Evolutionary conservation across 2,888 invertebrate species (phyloP).

Genomic region (Megastigmus dorsalis): DNA sequence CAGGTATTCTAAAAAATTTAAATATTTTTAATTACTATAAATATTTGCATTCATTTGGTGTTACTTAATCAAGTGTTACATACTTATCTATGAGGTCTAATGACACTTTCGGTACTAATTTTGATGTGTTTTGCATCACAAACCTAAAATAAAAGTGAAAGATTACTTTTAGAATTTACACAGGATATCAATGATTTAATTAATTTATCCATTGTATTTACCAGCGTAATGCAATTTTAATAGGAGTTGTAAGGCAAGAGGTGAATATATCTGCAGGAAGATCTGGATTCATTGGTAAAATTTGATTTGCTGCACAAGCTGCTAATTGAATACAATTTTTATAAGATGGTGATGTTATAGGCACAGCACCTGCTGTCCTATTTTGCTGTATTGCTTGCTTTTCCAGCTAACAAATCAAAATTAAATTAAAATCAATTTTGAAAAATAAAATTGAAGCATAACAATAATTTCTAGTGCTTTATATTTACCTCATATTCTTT

Average conservation of each 20-base stretch:
- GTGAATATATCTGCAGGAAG: conserved; percentile 98
- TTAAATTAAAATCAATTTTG: neutral
- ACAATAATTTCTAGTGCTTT: neutral
- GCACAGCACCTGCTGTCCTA: conserved; percentile 67
- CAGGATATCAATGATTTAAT: neutral
- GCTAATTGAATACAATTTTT: conserved; percentile 97
- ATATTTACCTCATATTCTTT: conserved; percentile 82
- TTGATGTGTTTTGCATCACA: conserved; percentile 88
- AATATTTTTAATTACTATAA: conserved; percentile 25
- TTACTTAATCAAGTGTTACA: conserved; percentile 64
- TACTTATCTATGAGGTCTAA: conserved; percentile 93
- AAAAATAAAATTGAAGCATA: neutral
- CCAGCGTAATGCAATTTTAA: conserved; percentile 96
- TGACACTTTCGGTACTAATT: conserved; percentile 87
- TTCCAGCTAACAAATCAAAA: conserved; percentile 63
- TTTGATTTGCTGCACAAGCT: conserved; percentile 94
- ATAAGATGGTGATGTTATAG: conserved; percentile 78
- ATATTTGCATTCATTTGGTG: neutral
- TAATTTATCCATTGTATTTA: conserved; percentile 61
- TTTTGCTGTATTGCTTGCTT: conserved; percentile 70
- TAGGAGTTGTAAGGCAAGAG: conserved; percentile 97
- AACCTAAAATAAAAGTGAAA: conserved; percentile 76
- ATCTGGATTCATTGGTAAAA: conserved; percentile 97
- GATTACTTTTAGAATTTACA: conserved; percentile 1
- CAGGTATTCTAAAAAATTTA: conserved; percentile 85